Evolutionary conservation across 2,797 vertebrate species (phyloP).

Genomic region (Buceros bicornis): DNA sequence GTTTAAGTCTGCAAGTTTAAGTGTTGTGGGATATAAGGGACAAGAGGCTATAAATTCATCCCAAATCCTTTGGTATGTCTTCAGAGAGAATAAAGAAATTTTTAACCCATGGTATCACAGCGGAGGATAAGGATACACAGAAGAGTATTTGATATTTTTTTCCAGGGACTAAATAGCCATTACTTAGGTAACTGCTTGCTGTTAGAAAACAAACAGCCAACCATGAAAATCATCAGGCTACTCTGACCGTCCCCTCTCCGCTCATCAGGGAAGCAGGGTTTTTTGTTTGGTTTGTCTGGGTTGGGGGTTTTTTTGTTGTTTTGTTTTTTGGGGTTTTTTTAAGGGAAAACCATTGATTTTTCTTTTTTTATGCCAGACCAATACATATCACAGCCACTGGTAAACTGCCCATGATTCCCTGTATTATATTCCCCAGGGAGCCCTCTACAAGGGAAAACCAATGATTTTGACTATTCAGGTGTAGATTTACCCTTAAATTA

Average conservation of each 20-base stretch:
- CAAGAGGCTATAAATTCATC: background rate
- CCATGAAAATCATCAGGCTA: conserved; percentile 22
- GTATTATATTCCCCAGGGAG: conserved; percentile 47
- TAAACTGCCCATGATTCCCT: conserved; percentile 55
- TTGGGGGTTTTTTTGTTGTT: background rate
- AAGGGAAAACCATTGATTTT: conserved; percentile 26
- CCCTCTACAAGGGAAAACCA: conserved; percentile 46
- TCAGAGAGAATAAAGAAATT: background rate
- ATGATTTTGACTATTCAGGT: conserved; percentile 70
- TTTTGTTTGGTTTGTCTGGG: background rate
- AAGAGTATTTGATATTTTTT: background rate
- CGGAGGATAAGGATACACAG: background rate
- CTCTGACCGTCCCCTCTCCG: conserved; percentile 31
- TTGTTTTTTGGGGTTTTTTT: conserved; percentile 8
- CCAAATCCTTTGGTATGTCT: background rate
- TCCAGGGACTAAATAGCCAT: background rate
- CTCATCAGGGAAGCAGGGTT: background rate
- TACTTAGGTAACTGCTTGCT: conserved; percentile 14
- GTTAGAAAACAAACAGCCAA: background rate
- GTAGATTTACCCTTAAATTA: conserved; percentile 61
- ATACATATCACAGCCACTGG: conserved; percentile 35
- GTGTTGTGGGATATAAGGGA: background rate
- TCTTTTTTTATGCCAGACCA: background rate
- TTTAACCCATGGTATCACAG: background rate
- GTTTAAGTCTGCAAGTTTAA: background rate